Base-by-base conservation (phyloP, 2,797 vertebrate species). In the Sebastolobus altivelis region DNA sequence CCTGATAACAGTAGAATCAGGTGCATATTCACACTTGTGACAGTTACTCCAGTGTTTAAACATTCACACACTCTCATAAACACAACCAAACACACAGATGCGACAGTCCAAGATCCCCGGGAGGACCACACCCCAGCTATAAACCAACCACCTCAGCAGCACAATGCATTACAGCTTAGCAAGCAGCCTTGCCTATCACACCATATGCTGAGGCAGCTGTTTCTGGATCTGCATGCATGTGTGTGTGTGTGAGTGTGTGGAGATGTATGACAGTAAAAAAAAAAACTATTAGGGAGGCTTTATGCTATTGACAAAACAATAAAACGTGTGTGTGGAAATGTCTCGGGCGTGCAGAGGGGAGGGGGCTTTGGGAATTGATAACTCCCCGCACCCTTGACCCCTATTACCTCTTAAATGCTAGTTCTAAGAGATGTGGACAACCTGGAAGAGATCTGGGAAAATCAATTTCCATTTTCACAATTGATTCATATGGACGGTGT, bases 291-390 rank as follows among this genome's bases (percentile, higher is more conserved):
- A 82, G 67, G 46, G 22, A 61, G 63, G 74, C 66, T 89, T 74
- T 37, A 65, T 65, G 71, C 10, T 81, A 92, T 90, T 72, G 89
- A 88, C 79, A 16, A 87, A 89, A 62, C 80, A 76, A 88, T 91
- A 83, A 85, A 74, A 40, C 25, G 60, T 33, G 77, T 72, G 58
- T 56, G 58, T 13, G 65, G 5, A 61, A 58, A 59, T 31, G 62
- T 40, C 9, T 16, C 3, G 22, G 18, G 31, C 46, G 29, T 27
- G n/a, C 6, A 14, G 60, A 60, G 20, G 22, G 22, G 75, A 72
- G n/a, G 37, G 5, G 29, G 60, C 11, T 83, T 10, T 13, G 29
- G 40, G 20, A 78, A 89, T 90, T 73, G 16, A 84, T 91, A 25
- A 13, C 61, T 62, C 27, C 4, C 38, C 20, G 1, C 63, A 82